phyloP scores from a whole-genome alignment of 2,113 vertebrate species.

The Anoplopoma fimbria region DNA sequence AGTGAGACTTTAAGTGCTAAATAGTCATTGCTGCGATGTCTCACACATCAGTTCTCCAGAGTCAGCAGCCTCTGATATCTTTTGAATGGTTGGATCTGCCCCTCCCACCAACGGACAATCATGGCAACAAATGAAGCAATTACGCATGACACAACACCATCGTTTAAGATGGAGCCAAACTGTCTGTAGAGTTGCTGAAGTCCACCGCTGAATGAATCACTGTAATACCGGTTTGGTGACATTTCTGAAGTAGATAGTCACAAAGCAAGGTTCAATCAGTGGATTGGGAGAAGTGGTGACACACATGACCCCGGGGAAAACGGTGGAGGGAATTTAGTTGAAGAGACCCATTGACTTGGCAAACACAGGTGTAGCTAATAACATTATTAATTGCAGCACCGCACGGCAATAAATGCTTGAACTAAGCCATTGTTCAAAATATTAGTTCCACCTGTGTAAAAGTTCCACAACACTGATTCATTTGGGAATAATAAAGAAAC shows the following conservation, averaged over 20 bases:
- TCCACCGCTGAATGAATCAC: background rate
- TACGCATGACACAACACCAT: background rate
- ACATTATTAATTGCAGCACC: background rate
- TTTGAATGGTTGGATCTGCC: background rate
- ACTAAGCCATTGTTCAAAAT: background rate
- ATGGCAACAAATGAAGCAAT: background rate
- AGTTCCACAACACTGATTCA: background rate
- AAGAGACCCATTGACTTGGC: background rate
- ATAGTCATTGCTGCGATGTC: background rate
- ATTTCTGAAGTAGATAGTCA: background rate
- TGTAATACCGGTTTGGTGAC: background rate
- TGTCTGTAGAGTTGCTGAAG: background rate
- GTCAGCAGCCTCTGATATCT: background rate
- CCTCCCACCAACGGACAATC: background rate
- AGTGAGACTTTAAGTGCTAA: background rate
- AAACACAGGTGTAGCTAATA: slow-evolving; percentile 14
- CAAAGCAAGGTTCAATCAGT: background rate
- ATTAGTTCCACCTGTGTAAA: slow-evolving; percentile 35
- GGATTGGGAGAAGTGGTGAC: background rate
- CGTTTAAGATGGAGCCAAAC: background rate
- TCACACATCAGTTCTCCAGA: background rate
- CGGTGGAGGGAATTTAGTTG: background rate
- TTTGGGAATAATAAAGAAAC: background rate
- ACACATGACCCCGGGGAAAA: fast-evolving
- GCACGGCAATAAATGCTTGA: background rate